Conservation (phyloP, 1,140 invertebrate genomes). For the Solen grandis region DNA sequence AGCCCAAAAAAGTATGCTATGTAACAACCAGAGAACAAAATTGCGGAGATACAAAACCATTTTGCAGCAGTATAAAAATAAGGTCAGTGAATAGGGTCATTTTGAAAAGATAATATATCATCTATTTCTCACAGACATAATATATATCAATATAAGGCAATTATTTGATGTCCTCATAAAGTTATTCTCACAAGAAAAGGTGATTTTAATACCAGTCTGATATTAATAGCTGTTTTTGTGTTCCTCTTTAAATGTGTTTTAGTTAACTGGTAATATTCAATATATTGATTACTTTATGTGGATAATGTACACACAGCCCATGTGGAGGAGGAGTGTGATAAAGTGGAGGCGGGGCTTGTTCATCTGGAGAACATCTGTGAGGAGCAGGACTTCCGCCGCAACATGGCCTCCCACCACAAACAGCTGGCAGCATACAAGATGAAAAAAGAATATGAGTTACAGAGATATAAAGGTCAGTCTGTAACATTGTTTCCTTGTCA, state of each 20-base stretch:
- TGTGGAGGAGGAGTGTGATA: slow-evolving; percentile 85
- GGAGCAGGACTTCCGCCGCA: slow-evolving; percentile 84
- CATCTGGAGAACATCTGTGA: slow-evolving; percentile 86
- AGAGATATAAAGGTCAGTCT: slow-evolving; percentile 82
- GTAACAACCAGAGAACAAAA: no score
- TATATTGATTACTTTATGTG: no score
- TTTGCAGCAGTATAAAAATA: no score
- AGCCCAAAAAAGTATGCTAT: no score
- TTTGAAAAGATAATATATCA: no score
- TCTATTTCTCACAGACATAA: no score
- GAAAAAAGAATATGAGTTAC: slow-evolving; percentile 84
- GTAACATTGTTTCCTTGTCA: no score
- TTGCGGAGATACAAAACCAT: no score
- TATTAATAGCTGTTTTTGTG: neutral
- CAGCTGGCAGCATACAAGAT: slow-evolving; percentile 86
- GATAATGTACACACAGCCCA: slow-evolving; percentile 79
- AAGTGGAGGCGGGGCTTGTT: slow-evolving; percentile 84
- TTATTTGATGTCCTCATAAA: neutral
- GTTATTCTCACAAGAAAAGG: neutral
- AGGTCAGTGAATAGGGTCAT: no score
- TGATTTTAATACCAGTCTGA: neutral
- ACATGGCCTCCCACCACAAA: slow-evolving; percentile 85
- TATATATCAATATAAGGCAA: neutral
- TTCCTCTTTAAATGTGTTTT: neutral
- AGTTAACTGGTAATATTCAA: no score